These are phyloP conservation scores for Thamnaconus septentrionalis DNA, from an alignment of 2,113 vertebrate species.

Conservation along the genomic window DNA sequence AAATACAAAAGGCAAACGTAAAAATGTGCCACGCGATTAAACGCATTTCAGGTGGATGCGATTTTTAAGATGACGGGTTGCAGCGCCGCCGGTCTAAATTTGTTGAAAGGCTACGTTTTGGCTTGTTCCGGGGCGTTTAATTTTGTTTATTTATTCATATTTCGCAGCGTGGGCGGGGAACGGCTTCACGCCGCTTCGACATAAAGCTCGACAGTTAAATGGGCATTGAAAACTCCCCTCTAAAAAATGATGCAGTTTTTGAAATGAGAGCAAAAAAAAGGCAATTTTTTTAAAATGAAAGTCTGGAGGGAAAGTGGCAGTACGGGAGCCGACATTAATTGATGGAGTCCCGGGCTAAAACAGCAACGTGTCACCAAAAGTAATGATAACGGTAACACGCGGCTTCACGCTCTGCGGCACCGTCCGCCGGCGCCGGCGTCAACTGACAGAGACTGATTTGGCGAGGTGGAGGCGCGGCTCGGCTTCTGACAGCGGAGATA, in stretches of 20 bases:
- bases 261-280: not conserved
- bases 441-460: conserved; percentile 66
- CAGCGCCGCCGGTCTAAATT: too few relatives aligned
- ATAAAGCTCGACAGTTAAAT: not conserved
- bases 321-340: conserved; percentile 9
- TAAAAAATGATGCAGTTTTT: not conserved
- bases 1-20: not conserved
- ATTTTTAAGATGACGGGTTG: too few relatives aligned
- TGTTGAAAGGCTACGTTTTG: not conserved
- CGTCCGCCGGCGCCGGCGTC: conserved; percentile 37
- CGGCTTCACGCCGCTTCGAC: not conserved
- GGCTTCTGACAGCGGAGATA: conserved; percentile 89
- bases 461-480: conserved; percentile 77
- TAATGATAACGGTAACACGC: conserved; percentile 37
- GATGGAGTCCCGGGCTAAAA: conserved; percentile 11
- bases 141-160: conserved; percentile 1
- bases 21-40: not conserved
- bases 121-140: not conserved
- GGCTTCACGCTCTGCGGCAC: conserved; percentile 42
- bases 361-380: conserved; percentile 16
- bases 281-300: not conserved
- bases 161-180: not conserved
- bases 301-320: not conserved
- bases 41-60: too few relatives aligned
- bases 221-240: not conserved